Percentiles rank a stretch among this genome's conserved stretches.
Evolutionary conservation across 2,888 invertebrate species (phyloP).

Genomic region (Habrosyne pyritoides): DNA sequence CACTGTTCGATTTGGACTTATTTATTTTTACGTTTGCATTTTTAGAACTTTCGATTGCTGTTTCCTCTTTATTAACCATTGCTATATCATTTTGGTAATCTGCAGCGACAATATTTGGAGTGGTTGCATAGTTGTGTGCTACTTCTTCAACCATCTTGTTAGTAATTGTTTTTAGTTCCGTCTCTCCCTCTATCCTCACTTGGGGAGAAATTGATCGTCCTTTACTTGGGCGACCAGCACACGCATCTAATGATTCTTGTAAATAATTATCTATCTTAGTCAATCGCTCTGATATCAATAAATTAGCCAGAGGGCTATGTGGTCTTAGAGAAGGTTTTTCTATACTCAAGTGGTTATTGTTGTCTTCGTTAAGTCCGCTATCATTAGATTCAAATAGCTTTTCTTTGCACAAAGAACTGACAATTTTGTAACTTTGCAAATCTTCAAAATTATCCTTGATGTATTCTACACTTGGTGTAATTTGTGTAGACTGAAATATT

Average conservation of each 20-base stretch:
- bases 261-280: conserved; percentile 73
- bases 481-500: conserved; percentile 34
- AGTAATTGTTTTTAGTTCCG: conserved; percentile 23
- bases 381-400: conserved; percentile 46
- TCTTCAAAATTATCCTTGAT: conserved; percentile 70
- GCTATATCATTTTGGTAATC: conserved; percentile 25
- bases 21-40: conserved; percentile 27
- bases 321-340: conserved; percentile 43
- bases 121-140: conserved; percentile 18
- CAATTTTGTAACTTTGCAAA: conserved; percentile 76
- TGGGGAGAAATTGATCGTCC: conserved; percentile 30
- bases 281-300: conserved; percentile 67
- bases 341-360: conserved; percentile 30
- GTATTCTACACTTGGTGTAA: conserved; percentile 53
- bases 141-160: conserved; percentile 29
- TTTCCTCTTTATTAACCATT: conserved; percentile 23
- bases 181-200: conserved; percentile 33
- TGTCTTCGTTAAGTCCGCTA: conserved; percentile 17
- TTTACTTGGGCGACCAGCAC: conserved; percentile 46
- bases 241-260: conserved; percentile 71
- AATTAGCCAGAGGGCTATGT: conserved; percentile 66
- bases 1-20: conserved; percentile 60
- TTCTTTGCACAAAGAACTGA: conserved; percentile 69
- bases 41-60: conserved; percentile 20
- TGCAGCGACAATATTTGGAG: conserved; percentile 23